Conservation (phyloP, 2,888 invertebrate species). For the Conistra vaccinii region DNA sequence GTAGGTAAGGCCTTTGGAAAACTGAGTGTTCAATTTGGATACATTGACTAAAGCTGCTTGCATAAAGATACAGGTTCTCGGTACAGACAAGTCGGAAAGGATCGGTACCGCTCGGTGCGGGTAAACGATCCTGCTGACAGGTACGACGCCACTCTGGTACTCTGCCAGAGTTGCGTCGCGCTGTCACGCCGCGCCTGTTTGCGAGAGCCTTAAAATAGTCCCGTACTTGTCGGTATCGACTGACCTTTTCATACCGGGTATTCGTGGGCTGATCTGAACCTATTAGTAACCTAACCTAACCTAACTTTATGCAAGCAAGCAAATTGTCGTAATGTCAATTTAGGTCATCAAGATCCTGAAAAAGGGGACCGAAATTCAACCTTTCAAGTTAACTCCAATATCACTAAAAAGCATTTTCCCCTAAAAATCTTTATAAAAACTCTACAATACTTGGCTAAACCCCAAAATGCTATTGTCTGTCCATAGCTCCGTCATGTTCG, state of each 20-base stretch:
- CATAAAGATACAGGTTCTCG: background rate
- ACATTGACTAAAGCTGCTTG: background rate
- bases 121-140: too few species aligned
- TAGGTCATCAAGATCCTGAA: background rate
- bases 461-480: conserved; percentile 46
- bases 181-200: too few species aligned
- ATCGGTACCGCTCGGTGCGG: background rate
- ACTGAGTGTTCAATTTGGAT: background rate
- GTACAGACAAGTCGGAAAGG: background rate
- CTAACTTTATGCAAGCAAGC: background rate
- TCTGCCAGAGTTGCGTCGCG: too few species aligned
- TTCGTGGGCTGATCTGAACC: background rate
- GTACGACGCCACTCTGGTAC: too few species aligned
- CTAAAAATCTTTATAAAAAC: conserved; percentile 1
- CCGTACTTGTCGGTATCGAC: background rate
- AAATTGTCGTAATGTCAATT: too few species aligned
- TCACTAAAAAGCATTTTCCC: background rate
- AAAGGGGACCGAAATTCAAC: background rate
- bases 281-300: background rate
- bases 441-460: conserved; percentile 45
- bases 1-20: too few species aligned
- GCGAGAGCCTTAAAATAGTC: background rate
- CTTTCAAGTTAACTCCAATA: background rate
- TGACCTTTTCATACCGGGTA: background rate
- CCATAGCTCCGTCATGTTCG: conserved; percentile 29